A percentile compares a stretch with the other conserved stretches of the same genome.
Conservation (phyloP, 2,888 invertebrate species). For the Trachelus iudaicus region DNA sequence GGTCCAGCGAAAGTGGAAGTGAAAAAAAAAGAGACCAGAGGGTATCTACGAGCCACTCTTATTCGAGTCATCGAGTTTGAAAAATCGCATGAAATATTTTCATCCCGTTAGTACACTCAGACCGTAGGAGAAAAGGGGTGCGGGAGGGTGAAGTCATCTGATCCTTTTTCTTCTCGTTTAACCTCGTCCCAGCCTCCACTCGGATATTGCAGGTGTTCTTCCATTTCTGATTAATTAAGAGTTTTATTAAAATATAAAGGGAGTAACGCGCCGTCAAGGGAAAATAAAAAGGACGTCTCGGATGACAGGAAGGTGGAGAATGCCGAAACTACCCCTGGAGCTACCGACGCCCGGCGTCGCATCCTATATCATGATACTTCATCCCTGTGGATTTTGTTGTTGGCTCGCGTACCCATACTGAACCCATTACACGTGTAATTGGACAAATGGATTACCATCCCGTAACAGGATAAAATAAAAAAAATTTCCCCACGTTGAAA, state of each 20-base stretch:
- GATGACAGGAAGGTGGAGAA: neutral
- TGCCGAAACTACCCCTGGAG: too few relatives aligned
- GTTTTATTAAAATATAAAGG: neutral
- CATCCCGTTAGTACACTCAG: neutral
- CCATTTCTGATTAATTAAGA: neutral
- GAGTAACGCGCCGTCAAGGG: neutral
- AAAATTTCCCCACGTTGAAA: neutral
- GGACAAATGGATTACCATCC: neutral
- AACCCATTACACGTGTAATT: neutral
- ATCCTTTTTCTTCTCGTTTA: neutral
- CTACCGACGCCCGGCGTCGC: too few relatives aligned
- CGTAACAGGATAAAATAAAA: neutral
- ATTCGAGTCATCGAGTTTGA: neutral
- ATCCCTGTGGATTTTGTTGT: neutral
- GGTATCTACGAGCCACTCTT: neutral
- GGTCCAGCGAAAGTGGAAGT: neutral
- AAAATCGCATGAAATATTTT: conserved; percentile 1
- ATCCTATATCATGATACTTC: neutral
- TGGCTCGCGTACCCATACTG: neutral
- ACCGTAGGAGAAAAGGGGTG: neutral
- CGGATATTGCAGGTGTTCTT: neutral
- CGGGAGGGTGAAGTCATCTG: neutral
- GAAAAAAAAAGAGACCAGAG: neutral
- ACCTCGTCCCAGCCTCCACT: neutral
- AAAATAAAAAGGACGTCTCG: neutral